These are phyloP conservation scores for Amblyopsis hoosieri DNA, from an alignment of 2,797 vertebrate genomes.

Conservation along the genomic window DNA sequence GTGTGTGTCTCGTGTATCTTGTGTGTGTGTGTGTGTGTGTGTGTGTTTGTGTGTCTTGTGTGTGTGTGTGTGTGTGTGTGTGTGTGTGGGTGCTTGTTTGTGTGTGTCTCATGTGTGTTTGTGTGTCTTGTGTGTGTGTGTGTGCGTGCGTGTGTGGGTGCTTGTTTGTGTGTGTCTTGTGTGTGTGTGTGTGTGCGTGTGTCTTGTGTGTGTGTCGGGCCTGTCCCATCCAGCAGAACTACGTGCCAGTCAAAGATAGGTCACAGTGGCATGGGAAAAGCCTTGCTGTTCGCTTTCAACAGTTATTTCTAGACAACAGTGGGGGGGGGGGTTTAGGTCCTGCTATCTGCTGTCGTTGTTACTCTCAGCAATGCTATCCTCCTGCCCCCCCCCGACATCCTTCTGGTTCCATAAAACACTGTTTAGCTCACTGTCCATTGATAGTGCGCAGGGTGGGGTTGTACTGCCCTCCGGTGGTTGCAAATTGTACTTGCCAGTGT, in stretches of 20 bases:
- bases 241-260: conserved; percentile 70
- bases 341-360: conserved; percentile 31
- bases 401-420: conserved; percentile 36
- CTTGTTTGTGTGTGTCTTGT: conserved; percentile 6
- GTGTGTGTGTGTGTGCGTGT: conserved; percentile 35
- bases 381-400: conserved; percentile 29
- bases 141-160: conserved; percentile 1
- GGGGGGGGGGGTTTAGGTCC: conserved; percentile 53
- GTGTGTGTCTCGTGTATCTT: not conserved
- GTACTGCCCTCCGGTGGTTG: conserved; percentile 61
- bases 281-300: conserved; percentile 64
- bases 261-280: conserved; percentile 80
- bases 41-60: not conserved
- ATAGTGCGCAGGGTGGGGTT: conserved; percentile 26
- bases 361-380: conserved; percentile 48
- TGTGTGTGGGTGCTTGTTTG: not conserved
- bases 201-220: conserved; percentile 11
- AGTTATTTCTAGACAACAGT: conserved; percentile 74
- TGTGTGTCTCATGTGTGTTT: not conserved
- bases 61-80: not conserved
- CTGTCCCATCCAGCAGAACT: conserved; percentile 46
- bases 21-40: not conserved
- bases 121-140: not conserved
- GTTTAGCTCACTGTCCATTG: conserved; percentile 12
- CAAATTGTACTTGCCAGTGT: conserved; percentile 7